Evolutionary conservation across 2,888 invertebrate genomes (phyloP).

Genomic region (Hoplodrina ambigua): DNA sequence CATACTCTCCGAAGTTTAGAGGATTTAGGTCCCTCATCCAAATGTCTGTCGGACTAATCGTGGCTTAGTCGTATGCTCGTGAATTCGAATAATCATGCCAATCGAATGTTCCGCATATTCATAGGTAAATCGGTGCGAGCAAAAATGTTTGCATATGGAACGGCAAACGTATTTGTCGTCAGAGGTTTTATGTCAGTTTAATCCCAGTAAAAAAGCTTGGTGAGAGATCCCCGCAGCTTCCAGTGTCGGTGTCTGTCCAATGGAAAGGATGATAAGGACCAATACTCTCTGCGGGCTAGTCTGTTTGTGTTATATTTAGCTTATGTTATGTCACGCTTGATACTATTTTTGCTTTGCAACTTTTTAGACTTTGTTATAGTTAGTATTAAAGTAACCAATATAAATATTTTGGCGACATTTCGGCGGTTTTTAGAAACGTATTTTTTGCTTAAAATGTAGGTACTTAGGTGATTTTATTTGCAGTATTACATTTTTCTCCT

Average conservation of each 20-base stretch:
- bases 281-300: conserved; percentile 60
- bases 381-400: conserved; percentile 13
- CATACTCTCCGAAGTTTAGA: conserved; percentile 55
- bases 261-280: conserved; percentile 61
- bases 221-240: conserved; percentile 51
- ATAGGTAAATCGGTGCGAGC: conserved; percentile 53
- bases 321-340: conserved; percentile 58
- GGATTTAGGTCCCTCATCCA: conserved; percentile 56
- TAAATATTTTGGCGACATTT: conserved; percentile 10
- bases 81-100: conserved; percentile 55
- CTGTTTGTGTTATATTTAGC: conserved; percentile 59
- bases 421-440: not conserved
- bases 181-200: conserved; percentile 55
- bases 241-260: conserved; percentile 56
- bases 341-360: conserved; percentile 10
- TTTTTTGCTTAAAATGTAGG: not conserved
- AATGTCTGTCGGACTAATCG: conserved; percentile 57
- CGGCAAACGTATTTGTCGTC: conserved; percentile 56
- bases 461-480: too few relatives aligned
- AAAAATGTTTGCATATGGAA: conserved; percentile 54
- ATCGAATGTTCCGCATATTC: conserved; percentile 55
- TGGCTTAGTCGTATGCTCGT: conserved; percentile 46
- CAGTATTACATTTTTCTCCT: not conserved
- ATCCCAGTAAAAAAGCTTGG: conserved; percentile 61
- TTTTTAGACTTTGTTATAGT: conserved; percentile 21